Evolutionary conservation across 1,140 invertebrate genomes (phyloP).

Genomic region (Heliconius hermathena): DNA sequence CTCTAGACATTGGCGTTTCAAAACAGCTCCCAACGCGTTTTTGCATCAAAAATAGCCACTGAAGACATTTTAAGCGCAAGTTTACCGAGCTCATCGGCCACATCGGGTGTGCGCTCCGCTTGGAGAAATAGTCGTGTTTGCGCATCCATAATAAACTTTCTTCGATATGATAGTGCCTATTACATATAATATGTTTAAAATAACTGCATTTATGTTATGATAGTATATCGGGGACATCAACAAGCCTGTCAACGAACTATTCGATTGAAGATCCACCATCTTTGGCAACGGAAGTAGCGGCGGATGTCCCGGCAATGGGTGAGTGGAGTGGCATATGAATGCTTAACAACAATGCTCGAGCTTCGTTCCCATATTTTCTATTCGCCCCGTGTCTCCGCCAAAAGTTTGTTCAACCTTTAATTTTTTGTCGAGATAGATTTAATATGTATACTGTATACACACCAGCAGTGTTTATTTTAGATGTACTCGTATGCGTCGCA

Average conservation of each 20-base stretch:
- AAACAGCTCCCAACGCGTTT: conserved; percentile 67
- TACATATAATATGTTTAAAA: conserved; percentile 30
- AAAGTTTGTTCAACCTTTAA: conserved; percentile 80
- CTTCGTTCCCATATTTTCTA: conserved; percentile 77
- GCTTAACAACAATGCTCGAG: conserved; percentile 72
- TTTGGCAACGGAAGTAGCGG: conserved; percentile 79
- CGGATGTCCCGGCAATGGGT: conserved; percentile 80
- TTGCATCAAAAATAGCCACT: conserved; percentile 80
- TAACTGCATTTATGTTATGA: conserved; percentile 61
- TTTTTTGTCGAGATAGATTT: conserved; percentile 74
- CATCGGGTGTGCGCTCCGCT: conserved; percentile 60
- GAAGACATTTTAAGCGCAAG: conserved; percentile 74
- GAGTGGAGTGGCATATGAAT: conserved; percentile 77
- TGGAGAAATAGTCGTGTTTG: conserved; percentile 45
- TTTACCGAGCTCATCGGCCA: conserved; percentile 68
- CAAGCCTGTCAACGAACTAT: conserved; percentile 75
- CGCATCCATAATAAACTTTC: conserved; percentile 39
- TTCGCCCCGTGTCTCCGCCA: conserved; percentile 72
- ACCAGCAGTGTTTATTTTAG: conserved; percentile 33
- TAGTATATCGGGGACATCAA: conserved; percentile 51
- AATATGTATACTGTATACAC: conserved; percentile 40
- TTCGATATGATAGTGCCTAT: conserved; percentile 30
- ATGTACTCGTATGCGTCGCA: not conserved
- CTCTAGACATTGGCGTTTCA: conserved; percentile 79
- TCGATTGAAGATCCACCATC: conserved; percentile 72